Percentiles rank a stretch among this genome's conserved stretches.
Evolutionary conservation across 1,140 invertebrate genomes (phyloP).

Genomic region (Armadillidium nasatum): DNA sequence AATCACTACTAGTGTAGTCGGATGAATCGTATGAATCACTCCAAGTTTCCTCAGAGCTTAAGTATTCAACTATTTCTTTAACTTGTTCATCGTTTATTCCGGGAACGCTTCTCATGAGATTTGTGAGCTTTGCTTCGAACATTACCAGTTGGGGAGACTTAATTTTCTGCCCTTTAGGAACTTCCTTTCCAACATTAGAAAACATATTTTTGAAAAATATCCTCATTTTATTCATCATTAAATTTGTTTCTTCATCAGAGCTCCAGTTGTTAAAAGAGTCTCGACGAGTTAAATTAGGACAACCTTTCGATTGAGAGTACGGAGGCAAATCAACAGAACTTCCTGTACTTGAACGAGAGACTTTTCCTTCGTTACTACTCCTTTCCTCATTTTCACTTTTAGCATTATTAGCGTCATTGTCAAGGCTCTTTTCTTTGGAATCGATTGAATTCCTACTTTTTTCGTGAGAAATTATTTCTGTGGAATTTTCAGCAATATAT

Average conservation of each 20-base stretch:
- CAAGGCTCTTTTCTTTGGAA: slow-evolving; percentile 31
- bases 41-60: slow-evolving; percentile 86
- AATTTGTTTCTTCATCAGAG: slow-evolving; percentile 84
- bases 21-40: slow-evolving; percentile 86
- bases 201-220: slow-evolving; percentile 69
- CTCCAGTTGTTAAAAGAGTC: slow-evolving; percentile 91
- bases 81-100: slow-evolving; percentile 84
- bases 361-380: slow-evolving; percentile 44
- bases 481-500: neutral
- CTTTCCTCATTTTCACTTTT: slow-evolving; percentile 36
- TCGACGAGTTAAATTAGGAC: slow-evolving; percentile 62
- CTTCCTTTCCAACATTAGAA: slow-evolving; percentile 32
- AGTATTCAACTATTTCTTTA: slow-evolving; percentile 81
- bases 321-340: slow-evolving; percentile 42
- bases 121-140: slow-evolving; percentile 80
- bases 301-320: slow-evolving; percentile 47
- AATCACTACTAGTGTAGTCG: slow-evolving; percentile 81
- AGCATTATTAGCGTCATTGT: slow-evolving; percentile 39
- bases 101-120: slow-evolving; percentile 85
- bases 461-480: slow-evolving; percentile 13
- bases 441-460: slow-evolving; percentile 18
- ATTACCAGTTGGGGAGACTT: slow-evolving; percentile 79
- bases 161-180: slow-evolving; percentile 35
- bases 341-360: slow-evolving; percentile 43
- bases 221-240: slow-evolving; percentile 91